Evolutionary conservation across 2,113 vertebrate species (phyloP), one percentile per base, ranked within the genome.

Genomic region (Sinosuthora webbiana): DNA sequence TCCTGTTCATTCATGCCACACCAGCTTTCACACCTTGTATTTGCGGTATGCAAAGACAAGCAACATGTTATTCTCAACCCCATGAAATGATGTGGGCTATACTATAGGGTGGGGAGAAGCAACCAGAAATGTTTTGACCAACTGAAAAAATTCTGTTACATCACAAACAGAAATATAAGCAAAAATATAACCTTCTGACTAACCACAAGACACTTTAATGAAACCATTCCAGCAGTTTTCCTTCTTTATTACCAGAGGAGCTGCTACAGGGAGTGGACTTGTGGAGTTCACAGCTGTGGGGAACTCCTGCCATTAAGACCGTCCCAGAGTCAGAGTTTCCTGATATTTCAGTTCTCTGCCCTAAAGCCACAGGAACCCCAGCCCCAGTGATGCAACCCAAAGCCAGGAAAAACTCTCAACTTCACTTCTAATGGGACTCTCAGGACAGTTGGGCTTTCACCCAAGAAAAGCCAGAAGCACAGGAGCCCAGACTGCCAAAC

Each of bases 1-100:
- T 64, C 81, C 74, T 89, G 45, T 75, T 95, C 87, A 82, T 93
- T 96, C 94, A 91, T 68, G 64, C 90, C 71, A 84, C 42, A 94
- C 89, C 91, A 96, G 87, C 62, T 94, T 96, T 97, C 95, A 93
- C 93, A 97, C 94, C 94, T 95, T 77, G 35, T 95, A 87, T 87
- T 94, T 96, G 94, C 89, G 91, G 94, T 94, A 96, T 87, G 76
- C 68, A 68, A 83, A 92, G 91, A 95, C 87, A 97, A 94, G 77
- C 60, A 91, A 78, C 56, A 64, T 78, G 65, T 93, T 94, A 96
- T 95, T 94, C 91, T 84, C 83, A 75, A 33, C 24, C 52, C 39
- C 47, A 28, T 17, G 44, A 95, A 96, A 78, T 30, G 5, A 64
- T 84, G 87, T 79, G 77, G 60, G 73, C 83, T 87, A 44, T 78